A percentile compares a stretch with the other conserved stretches of the same genome.
Conservation (phyloP, 2,797 vertebrate genomes). For the Lycodopsis pacificus region DNA sequence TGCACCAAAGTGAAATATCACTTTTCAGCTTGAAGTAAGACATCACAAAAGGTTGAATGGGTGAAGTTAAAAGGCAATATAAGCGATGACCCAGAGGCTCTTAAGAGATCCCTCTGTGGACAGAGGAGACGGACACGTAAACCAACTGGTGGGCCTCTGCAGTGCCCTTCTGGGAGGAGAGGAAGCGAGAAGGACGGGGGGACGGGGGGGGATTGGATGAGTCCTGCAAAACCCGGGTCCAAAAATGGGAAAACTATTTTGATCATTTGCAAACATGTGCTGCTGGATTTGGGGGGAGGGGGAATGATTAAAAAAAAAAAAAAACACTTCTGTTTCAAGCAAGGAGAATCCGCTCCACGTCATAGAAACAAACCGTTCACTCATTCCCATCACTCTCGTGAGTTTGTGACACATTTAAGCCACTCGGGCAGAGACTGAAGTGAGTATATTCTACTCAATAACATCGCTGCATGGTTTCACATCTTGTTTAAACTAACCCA, state of each 20-base stretch:
- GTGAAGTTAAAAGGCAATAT: slow-evolving; percentile 45
- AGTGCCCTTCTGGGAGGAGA: slow-evolving; percentile 59
- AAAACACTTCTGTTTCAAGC: slow-evolving; percentile 47
- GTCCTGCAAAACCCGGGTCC: slow-evolving; percentile 79
- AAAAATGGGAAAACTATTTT: slow-evolving; percentile 93
- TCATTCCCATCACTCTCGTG: slow-evolving; percentile 36
- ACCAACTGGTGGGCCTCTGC: slow-evolving; percentile 55
- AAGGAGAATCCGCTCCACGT: slow-evolving; percentile 48
- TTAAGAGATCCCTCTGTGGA: slow-evolving; percentile 53
- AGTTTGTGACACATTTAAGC: neutral
- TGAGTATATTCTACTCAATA: neutral
- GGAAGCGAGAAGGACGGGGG: slow-evolving; percentile 15
- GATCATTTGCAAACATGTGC: slow-evolving; percentile 69
- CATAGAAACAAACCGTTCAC: slow-evolving; percentile 50
- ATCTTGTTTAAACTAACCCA: neutral
- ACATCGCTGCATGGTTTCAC: neutral
- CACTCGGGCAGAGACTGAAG: neutral
- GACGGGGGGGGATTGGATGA: slow-evolving; percentile 68
- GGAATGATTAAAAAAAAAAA: slow-evolving; percentile 4
- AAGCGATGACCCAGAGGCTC: slow-evolving; percentile 47
- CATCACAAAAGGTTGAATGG: slow-evolving; percentile 23
- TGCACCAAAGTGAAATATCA: slow-evolving; percentile 30
- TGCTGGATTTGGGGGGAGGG: slow-evolving; percentile 44
- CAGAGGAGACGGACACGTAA: slow-evolving; percentile 64
- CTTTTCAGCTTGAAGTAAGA: slow-evolving; percentile 39